Evolutionary conservation across 2,888 invertebrate species (phyloP), one percentile per base, ranked within the genome.

Genomic region (Thecophora atra): DNA sequence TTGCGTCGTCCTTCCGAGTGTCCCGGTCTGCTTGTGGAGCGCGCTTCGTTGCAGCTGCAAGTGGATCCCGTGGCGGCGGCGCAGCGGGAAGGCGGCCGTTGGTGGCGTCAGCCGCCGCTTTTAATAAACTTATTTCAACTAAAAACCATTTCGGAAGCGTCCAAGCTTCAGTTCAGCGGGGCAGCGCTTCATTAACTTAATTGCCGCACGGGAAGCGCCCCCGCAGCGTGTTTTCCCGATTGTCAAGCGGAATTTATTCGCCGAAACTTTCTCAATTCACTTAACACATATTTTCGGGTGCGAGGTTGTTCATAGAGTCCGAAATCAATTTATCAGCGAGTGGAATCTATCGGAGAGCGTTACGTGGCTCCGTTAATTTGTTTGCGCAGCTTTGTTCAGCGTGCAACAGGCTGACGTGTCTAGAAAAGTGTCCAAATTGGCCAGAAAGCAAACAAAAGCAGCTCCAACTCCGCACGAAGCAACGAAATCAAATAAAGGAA

Each of bases 121-220:
- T 30, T 72, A 72, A 72, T 72, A 71, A 70, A 70, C 56, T 72
- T 51, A 70, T 68, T 72, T 72, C 70, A 72, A 74, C 72, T 74
- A 74, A 70, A 74, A 69, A 15, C 28, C 15, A 30, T 60, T 60
- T 60, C 60, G 11, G 26, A 15, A 30, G 5, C 37, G 37, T 11
- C 7, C 37, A 37, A 6, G 6, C 37, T 37, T 37, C 7, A 37
- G 21, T 21, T 54, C 21, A 54, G 8, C 19, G 4, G 1, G 15
- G 11, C 28, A 26, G 62, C 5, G 66, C 58, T 60, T n/a, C 69
- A 73, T 68, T 69, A 69, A 69, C 26, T 73, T 69, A 73, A 72
- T 72, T 72, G 68, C 37, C 56, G 72, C 21, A 19, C 54, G 60
- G 60, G 72, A 72, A 65, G 28, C 28, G 54, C n/a, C 13, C 24